Evolutionary conservation across 2,888 invertebrate species (phyloP).

Genomic region (Baccha elongata): DNA sequence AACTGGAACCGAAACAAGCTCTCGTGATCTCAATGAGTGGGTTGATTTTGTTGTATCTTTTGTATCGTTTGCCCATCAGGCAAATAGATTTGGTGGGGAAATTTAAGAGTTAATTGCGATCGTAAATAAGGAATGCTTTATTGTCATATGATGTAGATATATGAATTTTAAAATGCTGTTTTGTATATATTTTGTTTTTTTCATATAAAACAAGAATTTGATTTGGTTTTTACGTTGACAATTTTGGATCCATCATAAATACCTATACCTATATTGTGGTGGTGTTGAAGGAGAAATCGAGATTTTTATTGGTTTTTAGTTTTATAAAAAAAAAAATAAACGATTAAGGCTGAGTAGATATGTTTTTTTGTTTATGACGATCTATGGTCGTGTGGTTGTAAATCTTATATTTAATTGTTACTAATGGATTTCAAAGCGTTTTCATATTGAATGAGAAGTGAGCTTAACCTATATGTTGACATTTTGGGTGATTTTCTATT

Average conservation of each 20-base stretch:
- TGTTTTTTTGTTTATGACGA: slow-evolving; percentile 52
- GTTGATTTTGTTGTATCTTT: background rate
- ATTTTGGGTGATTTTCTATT: slow-evolving; percentile 34
- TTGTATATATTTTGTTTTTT: slow-evolving; percentile 21
- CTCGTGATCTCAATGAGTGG: slow-evolving; percentile 33
- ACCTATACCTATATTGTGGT: slow-evolving; percentile 9
- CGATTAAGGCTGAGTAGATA: slow-evolving; percentile 4
- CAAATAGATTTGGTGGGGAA: slow-evolving; percentile 50
- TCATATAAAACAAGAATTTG: slow-evolving; percentile 48
- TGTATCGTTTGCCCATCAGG: slow-evolving; percentile 17
- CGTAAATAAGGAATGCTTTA: slow-evolving; percentile 71
- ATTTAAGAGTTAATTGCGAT: slow-evolving; percentile 65
- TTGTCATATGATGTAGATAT: slow-evolving; percentile 65
- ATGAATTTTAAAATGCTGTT: slow-evolving; percentile 67
- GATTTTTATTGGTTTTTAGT: slow-evolving; percentile 42
- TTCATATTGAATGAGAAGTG: slow-evolving; percentile 28
- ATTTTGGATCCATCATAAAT: slow-evolving; percentile 24
- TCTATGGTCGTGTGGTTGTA: slow-evolving; percentile 58
- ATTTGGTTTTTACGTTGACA: slow-evolving; percentile 24
- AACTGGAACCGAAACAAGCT: slow-evolving; percentile 57
- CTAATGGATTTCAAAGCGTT: slow-evolving; percentile 68
- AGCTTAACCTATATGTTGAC: slow-evolving; percentile 61
- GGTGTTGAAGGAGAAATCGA: slow-evolving; percentile 63
- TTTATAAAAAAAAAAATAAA: slow-evolving; percentile 30
- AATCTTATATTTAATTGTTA: slow-evolving; percentile 60